Base-by-base conservation (phyloP, 2,797 vertebrate genomes). In the Channallabes apus region DNA sequence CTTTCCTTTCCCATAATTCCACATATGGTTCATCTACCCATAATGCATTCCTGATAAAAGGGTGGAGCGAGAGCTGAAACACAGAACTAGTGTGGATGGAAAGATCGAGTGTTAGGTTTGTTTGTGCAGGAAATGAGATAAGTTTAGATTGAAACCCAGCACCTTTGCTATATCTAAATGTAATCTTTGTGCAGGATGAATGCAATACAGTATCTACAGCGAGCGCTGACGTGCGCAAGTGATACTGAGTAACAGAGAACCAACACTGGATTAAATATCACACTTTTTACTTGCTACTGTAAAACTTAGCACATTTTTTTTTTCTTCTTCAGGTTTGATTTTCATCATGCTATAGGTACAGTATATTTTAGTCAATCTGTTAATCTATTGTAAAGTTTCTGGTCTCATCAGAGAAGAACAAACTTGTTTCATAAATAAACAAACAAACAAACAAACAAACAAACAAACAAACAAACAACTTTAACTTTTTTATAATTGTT, bases 121-220 rank as follows among this genome's bases (percentile, higher is more conserved):
- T 90, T 90, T 90, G 89, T 88, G 88, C 84, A 80, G 83, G 85
- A 84, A 86, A 87, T 80, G 84, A 88, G 88, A 89, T 87, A 90
- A 86, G 89, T 84, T 90, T 46, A 86, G 86, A 89, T 90, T 90
- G 89, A 89, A 88, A 90, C 86, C 89, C 85, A 87, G 87, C 83
- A 83, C 76, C 82, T 87, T 84, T 73, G 81, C 87, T 85, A 72
- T 90, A 90, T 90, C 89, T 90, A 90, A 89, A 89, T 90, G 88
- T 88, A 88, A 88, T 88, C 86, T 90, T 77, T 81, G 86, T 79
- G 82, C 82, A 77, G 87, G 81, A 90, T 87, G 86, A 88, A 87
- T 86, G 84, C 79, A 88, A 88, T 89, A 89, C 89, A 89, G 89
- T 89, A 88, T 89, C 89, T 88, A 83, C 85, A 83, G 80, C 81